Evolutionary conservation across 2,113 vertebrate species (phyloP).

Genomic region (Rhea pennata): DNA sequence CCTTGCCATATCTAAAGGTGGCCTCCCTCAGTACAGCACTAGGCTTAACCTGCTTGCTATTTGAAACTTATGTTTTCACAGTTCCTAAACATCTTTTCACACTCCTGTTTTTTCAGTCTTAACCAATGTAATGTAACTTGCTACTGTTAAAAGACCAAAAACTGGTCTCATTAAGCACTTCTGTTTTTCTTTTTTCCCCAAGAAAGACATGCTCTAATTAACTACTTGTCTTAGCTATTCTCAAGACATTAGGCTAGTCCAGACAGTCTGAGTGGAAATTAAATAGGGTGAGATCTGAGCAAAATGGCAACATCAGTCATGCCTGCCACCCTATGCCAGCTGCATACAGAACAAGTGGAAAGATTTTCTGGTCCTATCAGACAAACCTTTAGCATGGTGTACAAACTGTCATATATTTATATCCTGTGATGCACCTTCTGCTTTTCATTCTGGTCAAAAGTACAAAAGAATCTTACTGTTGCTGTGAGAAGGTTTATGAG

Average conservation of each 20-base stretch:
- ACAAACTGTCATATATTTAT: constrained; percentile 16
- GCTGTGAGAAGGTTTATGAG: neutral
- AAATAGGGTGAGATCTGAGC: constrained; percentile 37
- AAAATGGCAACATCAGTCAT: constrained; percentile 42
- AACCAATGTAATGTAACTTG: constrained; percentile 28
- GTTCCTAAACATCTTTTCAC: neutral
- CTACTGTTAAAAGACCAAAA: neutral
- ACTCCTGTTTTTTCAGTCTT: constrained; percentile 11
- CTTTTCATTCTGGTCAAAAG: neutral
- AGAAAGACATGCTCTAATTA: constrained; percentile 54
- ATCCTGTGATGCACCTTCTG: neutral
- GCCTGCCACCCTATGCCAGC: neutral
- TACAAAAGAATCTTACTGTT: neutral
- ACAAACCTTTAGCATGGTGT: neutral
- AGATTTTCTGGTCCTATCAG: neutral
- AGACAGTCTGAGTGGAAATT: constrained; percentile 53
- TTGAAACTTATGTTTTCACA: neutral
- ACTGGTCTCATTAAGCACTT: constrained; percentile 19
- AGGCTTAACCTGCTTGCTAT: neutral
- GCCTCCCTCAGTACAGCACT: neutral
- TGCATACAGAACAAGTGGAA: constrained; percentile 8
- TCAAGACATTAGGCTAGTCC: constrained; percentile 35
- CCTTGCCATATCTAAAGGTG: neutral
- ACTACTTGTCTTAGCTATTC: constrained; percentile 55
- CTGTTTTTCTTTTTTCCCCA: neutral